phyloP scores from a whole-genome alignment of 1,140 invertebrate species.

The Drosophila seguyi region DNA sequence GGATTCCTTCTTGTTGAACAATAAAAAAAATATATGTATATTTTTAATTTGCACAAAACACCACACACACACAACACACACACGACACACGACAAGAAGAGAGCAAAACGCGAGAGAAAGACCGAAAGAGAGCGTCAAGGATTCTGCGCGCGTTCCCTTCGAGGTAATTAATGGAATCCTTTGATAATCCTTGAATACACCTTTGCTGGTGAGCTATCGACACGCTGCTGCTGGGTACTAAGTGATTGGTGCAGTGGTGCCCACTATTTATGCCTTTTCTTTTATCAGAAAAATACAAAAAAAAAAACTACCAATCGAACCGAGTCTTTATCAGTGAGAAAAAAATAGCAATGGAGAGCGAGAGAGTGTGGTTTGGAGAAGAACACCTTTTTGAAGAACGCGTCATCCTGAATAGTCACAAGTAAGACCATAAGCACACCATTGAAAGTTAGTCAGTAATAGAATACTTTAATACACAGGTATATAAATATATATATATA shows the following conservation, averaged over 20 bases:
- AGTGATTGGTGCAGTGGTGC: constrained; percentile 34
- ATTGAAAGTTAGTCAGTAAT: not conserved
- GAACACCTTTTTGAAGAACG: constrained; percentile 22
- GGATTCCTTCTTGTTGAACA: constrained; percentile 47
- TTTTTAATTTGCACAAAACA: constrained; percentile 30
- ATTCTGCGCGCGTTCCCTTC: constrained; percentile 22
- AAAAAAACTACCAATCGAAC: constrained; percentile 23
- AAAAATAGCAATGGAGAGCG: not conserved
- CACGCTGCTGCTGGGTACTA: constrained; percentile 56
- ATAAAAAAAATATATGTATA: constrained; percentile 43
- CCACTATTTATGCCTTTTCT: constrained; percentile 77
- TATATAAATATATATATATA: not conserved
- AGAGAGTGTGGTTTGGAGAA: not conserved
- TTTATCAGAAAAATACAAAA: constrained; percentile 54
- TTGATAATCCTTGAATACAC: constrained; percentile 1
- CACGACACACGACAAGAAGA: not conserved
- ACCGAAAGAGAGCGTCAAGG: constrained; percentile 29
- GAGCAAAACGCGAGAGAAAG: constrained; percentile 17
- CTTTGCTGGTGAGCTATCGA: constrained; percentile 41
- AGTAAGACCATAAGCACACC: not conserved
- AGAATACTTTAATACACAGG: not conserved
- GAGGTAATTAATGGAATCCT: constrained; percentile 10
- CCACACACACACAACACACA: constrained; percentile 21
- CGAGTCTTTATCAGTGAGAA: constrained; percentile 38
- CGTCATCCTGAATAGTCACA: constrained; percentile 28